Conservation (phyloP, 2,797 vertebrate species). For the Urocyon cinereoargenteus region DNA sequence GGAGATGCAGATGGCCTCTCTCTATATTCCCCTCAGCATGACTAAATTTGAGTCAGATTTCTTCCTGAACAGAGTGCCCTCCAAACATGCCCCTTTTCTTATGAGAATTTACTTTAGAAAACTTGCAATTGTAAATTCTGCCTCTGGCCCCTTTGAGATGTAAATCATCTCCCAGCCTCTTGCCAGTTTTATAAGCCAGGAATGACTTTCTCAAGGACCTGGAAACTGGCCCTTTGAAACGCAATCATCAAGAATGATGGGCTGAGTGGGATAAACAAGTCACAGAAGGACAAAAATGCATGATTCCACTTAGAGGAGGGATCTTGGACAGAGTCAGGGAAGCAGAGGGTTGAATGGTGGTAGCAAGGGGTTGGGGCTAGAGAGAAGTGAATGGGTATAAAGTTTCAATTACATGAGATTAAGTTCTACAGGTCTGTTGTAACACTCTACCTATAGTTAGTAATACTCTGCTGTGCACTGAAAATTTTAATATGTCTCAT, state of each 20-base stretch:
- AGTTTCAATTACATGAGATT: rapidly evolving
- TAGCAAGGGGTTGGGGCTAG: too few species aligned
- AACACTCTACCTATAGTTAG: too few species aligned
- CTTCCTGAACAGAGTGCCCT: background rate
- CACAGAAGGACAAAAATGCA: background rate
- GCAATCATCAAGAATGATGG: background rate
- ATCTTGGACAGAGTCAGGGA: rapidly evolving
- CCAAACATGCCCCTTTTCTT: background rate
- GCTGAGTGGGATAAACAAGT: background rate
- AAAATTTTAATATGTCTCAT: background rate
- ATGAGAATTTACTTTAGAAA: constrained; percentile 9
- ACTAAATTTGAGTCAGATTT: background rate
- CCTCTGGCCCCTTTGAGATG: background rate
- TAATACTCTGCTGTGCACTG: background rate
- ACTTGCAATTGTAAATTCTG: background rate
- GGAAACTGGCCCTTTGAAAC: background rate
- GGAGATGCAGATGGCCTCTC: rapidly evolving
- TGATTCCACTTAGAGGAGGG: too few species aligned
- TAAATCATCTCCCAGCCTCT: background rate
- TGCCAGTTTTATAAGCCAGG: background rate
- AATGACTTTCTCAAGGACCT: background rate
- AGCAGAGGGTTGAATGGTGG: rapidly evolving
- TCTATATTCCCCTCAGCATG: background rate
- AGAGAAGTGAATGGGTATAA: background rate
- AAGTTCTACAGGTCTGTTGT: background rate